Evolutionary conservation across 2,113 vertebrate species (phyloP), one percentile per base, ranked within the genome.

Genomic region (Macrotis lagotis): DNA sequence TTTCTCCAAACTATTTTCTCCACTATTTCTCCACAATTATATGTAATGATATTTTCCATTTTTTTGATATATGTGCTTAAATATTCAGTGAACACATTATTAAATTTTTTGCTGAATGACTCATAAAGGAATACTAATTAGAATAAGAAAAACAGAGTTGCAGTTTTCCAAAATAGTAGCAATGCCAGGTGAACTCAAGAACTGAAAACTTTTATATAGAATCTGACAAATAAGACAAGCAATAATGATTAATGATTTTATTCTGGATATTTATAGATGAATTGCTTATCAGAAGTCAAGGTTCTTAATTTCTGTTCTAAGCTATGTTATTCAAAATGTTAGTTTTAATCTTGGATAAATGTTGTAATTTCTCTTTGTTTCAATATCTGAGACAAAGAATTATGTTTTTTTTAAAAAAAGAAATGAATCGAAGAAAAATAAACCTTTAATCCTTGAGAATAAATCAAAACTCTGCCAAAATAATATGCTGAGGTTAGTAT

Each of bases 61-160:
- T 97, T 97, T 53, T 94, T 92, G 92, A 96, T 97, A 95, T 97
- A 91, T 93, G 12, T 97, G 89, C 95, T 97, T 96, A 96, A 97
- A 94, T 94, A 97, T 97, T 95, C 92, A 95, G 92, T 97, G 91
- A 96, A 94, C 0, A 91, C 55, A 96, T 97, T 96, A 97, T 97
- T 96, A 98, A 96, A 95, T 44, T 94, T 97, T 97, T 96, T 96
- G 89, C 95, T 97, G 98, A 97, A 97, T 97, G 96, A 97, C 92
- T 97, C 95, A 97, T 95, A 92, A 8, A 95, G 89, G 49, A 97
- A 95, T 90, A 95, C 96, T 98, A 98, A 98, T 98, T 98, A 98
- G 95, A 95, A 96, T 52, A 96, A 90, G 59, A 94, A 97, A 95
- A 96, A 96, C 97, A 98, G 93, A 95, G 66, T 96, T 97, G 96